Evolutionary conservation across 2,888 invertebrate genomes (phyloP), one percentile per base, ranked within the genome.

Genomic region (Gerris lacustris): DNA sequence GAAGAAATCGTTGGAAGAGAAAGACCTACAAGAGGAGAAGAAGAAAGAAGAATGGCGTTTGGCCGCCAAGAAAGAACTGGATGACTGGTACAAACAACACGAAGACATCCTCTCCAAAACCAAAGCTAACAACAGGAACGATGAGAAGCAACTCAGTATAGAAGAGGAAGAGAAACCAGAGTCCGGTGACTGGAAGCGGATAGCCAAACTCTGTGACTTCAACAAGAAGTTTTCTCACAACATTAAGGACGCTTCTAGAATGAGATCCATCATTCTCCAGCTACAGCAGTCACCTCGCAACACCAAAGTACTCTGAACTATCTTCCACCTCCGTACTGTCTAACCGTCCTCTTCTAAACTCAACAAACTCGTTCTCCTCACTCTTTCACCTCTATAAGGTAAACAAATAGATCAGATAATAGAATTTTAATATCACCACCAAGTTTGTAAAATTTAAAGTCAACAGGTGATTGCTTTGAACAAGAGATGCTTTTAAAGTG

Each of bases 81-180:
- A 96, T 78, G 98, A 99, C 79, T 99, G 98, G 98, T 95, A 99
- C 81, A 92, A 91, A 78, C 93, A 94, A 79, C 95, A 97, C 77
- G 92, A 92, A 73, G 97, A 98, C 80, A 89, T 94, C 76, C 92
- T 97, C 77, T 88, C 92, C 71, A 96, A 97, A 83, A 94, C 96
- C 15, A 95, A 95, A 82, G 88, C 93, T 73, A 92, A 94, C 63
- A 98, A 98, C 82, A 89, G 94, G 95, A 95, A 91, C 77, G 94
- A 96, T 0, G 97, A 97, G 80, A 92, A 92, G 78, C 96, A 96
- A 76, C 89, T 95, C 78, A 92, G 96, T 9, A 92, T 87, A 11
- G 93, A 86, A 82, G 90, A 86, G 73, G 88, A 87, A 74, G 87
- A 87, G 76, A 87, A 89, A 72, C 9, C 15, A 2, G 88, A 88